Conservation (phyloP, 2,113 vertebrate genomes). For the Kryptolebias marmoratus region DNA sequence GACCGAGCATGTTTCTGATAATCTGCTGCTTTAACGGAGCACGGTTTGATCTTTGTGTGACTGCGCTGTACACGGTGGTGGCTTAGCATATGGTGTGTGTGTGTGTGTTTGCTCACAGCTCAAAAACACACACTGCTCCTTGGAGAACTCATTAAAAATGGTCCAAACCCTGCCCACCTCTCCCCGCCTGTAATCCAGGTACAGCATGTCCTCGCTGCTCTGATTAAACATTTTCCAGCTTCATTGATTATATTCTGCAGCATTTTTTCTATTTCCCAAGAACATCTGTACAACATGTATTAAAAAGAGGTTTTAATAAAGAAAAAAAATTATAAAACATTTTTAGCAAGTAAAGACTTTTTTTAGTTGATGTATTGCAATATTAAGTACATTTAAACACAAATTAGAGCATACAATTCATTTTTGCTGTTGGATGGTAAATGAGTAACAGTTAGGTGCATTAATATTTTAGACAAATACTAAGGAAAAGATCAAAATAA, state of each 20-base stretch:
- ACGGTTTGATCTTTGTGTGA: conserved; percentile 22
- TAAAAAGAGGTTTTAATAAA: too few species aligned
- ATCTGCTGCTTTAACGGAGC: conserved; percentile 40
- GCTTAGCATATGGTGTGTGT: conserved; percentile 29
- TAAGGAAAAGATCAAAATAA: too few species aligned
- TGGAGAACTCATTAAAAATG: conserved; percentile 51
- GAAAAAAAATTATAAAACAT: too few species aligned
- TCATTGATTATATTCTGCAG: background rate
- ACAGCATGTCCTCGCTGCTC: conserved; percentile 29
- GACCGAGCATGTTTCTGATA: conserved; percentile 43
- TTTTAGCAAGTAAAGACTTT: too few species aligned
- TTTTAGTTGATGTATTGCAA: too few species aligned
- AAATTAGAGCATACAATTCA: too few species aligned
- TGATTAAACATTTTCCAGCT: conserved; percentile 24
- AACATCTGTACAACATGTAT: background rate
- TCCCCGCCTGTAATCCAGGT: conserved; percentile 37
- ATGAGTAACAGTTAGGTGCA: too few species aligned
- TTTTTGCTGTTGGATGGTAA: too few species aligned
- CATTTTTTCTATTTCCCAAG: background rate
- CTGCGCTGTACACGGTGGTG: conserved; percentile 13
- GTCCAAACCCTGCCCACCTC: conserved; percentile 12
- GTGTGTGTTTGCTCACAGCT: conserved; percentile 6
- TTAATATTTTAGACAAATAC: too few species aligned
- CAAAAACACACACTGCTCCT: conserved; percentile 33
- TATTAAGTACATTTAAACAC: too few species aligned